Percentiles rank a stretch among this genome's conserved stretches.
Evolutionary conservation across 92 coral and sea anemone species (phyloP).

Genomic region (Palythoa grandiflora): DNA sequence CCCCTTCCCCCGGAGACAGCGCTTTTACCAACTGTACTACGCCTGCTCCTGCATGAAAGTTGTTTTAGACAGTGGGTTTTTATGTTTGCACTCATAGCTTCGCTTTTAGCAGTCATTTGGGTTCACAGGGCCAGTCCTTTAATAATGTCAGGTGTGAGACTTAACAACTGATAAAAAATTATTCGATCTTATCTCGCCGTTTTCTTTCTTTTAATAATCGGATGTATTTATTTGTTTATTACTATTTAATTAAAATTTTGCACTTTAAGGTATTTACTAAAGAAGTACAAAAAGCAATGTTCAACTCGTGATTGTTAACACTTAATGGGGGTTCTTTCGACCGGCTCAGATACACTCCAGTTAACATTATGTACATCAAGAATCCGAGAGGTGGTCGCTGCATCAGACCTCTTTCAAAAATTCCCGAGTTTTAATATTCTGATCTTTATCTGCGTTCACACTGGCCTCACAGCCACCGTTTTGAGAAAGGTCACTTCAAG

Average conservation of each 20-base stretch:
- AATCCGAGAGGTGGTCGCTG: not conserved
- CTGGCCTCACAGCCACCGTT: too few relatives aligned
- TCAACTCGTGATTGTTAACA: not conserved
- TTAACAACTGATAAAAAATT: not conserved
- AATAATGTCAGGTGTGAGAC: not conserved
- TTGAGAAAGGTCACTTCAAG: too few relatives aligned
- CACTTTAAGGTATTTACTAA: not conserved
- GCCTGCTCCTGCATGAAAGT: too few relatives aligned
- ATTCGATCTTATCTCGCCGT: not conserved
- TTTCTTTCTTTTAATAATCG: not conserved
- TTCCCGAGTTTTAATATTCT: too few relatives aligned
- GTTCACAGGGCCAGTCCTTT: too few relatives aligned
- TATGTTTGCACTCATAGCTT: too few relatives aligned
- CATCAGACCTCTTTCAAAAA: not conserved
- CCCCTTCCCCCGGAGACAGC: too few relatives aligned
- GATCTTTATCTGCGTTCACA: too few relatives aligned
- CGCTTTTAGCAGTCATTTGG: too few relatives aligned
- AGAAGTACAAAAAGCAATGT: constrained; percentile 9
- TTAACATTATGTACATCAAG: constrained; percentile 35
- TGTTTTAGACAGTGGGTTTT: too few relatives aligned
- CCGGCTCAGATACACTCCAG: constrained; percentile 4
- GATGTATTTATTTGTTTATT: not conserved
- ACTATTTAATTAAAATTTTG: not conserved
- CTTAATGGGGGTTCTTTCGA: not conserved
- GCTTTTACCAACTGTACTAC: too few relatives aligned